Base-by-base conservation (phyloP, 2,888 invertebrate species). In the Lampropteryx suffumata region DNA sequence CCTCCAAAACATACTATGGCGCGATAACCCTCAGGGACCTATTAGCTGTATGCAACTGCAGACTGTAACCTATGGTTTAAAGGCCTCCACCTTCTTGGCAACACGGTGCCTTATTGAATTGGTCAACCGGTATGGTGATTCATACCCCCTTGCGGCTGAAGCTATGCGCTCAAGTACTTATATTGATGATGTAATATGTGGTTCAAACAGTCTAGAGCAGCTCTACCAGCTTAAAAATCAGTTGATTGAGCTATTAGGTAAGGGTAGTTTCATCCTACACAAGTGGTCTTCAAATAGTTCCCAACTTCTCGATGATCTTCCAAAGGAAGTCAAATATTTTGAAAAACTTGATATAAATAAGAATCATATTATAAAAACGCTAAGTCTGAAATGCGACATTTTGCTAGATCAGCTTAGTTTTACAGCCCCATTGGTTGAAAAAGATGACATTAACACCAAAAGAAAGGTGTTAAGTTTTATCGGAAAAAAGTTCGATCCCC, bases 401-500 rank as follows among this genome's bases (percentile, higher is more conserved):
- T 29, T 29, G 29, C 10, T 29, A 29, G 29, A 29, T 10, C 29
- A 29, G 10, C 29, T 29, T 29, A 29, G 10, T 10, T 29, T 29
- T 29, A 29, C 29, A 29, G 10, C 29, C 29, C 29, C 29, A 29
- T n/a, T 13, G 8, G 13, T 13, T 32, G 32, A 13, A 11, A 14
- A 32, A 14, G 8, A 32, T 14, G 14, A 32, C 13, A 9, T 21
- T 7, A 21, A 13, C 10, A 30, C 45, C 28, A 45, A 45, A 28
- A 14, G 26, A 11, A 17, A 45, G 21, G 35, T 32, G n/a, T n/a
- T 37, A 8, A 37, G 36, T 36, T 45, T 45, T 13, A 45, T 37
- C 24, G 37, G 37, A 11, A 45, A 45, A 13, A 45, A 36, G n/a
- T 37, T 45, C 13, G 37, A 45, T 13, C 45, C 45, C 17, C 12